Base-by-base conservation (phyloP, 2,113 vertebrate genomes). In the Prolemur simus region DNA sequence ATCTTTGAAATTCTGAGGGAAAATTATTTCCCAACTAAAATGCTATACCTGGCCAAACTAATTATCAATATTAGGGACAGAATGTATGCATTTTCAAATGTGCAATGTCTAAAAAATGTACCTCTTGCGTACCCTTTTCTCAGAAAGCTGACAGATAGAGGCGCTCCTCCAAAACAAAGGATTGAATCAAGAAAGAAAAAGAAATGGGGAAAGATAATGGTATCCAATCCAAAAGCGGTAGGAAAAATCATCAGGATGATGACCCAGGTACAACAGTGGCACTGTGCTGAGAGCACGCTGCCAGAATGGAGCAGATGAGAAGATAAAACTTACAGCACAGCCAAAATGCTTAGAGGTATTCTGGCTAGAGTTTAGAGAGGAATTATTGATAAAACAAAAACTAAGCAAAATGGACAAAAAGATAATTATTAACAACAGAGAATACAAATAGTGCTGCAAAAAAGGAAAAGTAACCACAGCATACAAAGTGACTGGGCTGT, bases 301-400 rank as follows among this genome's bases (percentile, higher is more conserved):
- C 32, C n/a, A 54, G 49, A 69, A 95, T 34, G 20, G n/a, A 47
- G 47, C 39, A 68, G 23, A 80, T 64, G 2, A 64, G 52, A 69
- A 58, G 27, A 69, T 32, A 88, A 66, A 76, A 77, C 12, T 52
- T 37, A 69, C n/a, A 68, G 82, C 56, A 42, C 3, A 37, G 20
- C 34, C 47, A 60, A 77, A 71, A 63, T 47, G 9, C n/a, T 77
- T n/a, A 76, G 20, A 83, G n/a, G 47, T 68, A 47, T 64, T 63
- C 32, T 47, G 18, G 76, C 21, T 69, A 87, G 18, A 66, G 49
- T 83, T 56, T 68, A 73, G 69, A 56, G 49, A 88, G 14, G 34
- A 92, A 88, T 68, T 68, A 92, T 39, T 82, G 15, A 83, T 49
- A 68, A 88, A 74, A 95, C n/a, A 88, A 45, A 95, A 95, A 68